Percentiles rank a stretch among this genome's conserved stretches.
Evolutionary conservation across 1,140 invertebrate genomes (phyloP).

Genomic region (Homarus americanus): DNA sequence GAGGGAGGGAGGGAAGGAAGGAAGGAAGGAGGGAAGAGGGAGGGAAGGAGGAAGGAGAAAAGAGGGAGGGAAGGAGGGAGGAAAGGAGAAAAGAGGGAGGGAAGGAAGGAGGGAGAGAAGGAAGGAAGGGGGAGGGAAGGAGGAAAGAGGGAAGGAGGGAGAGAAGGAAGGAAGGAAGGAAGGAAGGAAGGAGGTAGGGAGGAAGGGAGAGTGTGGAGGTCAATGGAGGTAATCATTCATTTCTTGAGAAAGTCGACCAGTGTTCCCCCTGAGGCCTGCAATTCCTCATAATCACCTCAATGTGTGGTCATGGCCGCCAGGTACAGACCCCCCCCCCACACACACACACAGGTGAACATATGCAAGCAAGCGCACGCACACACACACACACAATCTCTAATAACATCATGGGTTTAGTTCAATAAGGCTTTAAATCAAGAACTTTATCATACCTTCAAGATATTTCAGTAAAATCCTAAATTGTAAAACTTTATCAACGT

Average conservation of each 20-base stretch:
- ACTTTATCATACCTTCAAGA: no score
- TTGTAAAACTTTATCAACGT: no score
- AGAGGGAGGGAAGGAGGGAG: no score
- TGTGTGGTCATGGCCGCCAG: background rate
- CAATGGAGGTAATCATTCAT: background rate
- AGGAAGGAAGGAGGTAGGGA: background rate
- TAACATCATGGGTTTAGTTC: no score
- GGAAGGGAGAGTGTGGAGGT: background rate
- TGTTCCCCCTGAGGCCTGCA: background rate
- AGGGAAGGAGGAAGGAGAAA: background rate
- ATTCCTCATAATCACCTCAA: background rate
- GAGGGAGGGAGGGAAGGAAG: background rate
- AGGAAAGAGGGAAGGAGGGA: background rate
- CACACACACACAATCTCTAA: conserved; percentile 6
- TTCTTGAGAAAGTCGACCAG: background rate
- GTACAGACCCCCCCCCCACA: background rate
- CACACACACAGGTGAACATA: conserved; percentile 14
- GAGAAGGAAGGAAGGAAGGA: background rate
- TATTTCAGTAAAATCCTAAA: no score
- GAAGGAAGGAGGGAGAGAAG: background rate
- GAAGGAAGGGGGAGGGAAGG: background rate
- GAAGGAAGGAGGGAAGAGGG: background rate
- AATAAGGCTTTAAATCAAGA: no score
- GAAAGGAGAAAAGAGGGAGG: background rate
- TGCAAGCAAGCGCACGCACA: background rate